Evolutionary conservation across 2,888 invertebrate species (phyloP).

Genomic region (Papilio gigon): DNA sequence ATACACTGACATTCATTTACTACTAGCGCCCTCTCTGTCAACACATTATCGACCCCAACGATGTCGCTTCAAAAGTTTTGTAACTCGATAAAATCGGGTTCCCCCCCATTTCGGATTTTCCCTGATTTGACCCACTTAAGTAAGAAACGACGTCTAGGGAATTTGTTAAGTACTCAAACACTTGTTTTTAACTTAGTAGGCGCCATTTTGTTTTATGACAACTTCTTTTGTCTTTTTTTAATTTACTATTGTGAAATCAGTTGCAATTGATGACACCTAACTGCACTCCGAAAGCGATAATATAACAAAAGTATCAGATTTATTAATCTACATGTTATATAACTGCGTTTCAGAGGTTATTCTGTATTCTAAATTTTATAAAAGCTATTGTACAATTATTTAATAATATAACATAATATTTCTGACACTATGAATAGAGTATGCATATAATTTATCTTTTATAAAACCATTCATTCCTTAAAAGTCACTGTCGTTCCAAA

Average conservation of each 20-base stretch:
- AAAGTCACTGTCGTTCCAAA: not conserved
- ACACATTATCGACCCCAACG: conserved; percentile 33
- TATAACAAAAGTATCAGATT: not conserved
- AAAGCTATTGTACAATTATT: too few species aligned
- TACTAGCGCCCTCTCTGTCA: conserved; percentile 13
- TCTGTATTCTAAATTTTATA: too few species aligned
- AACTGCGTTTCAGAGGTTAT: too few species aligned
- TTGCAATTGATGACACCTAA: not conserved
- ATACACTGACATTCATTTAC: not conserved
- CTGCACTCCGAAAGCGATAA: not conserved
- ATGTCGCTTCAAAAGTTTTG: conserved; percentile 43
- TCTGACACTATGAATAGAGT: not conserved
- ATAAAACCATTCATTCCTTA: not conserved
- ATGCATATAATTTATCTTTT: not conserved
- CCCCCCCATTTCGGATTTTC: conserved; percentile 43
- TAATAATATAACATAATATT: too few species aligned
- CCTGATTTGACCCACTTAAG: conserved; percentile 39
- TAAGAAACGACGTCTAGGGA: conserved; percentile 25
- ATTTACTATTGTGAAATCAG: not conserved
- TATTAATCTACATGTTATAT: too few species aligned
- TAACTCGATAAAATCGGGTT: conserved; percentile 46
- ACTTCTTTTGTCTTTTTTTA: conserved; percentile 1
- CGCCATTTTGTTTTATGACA: conserved; percentile 17
- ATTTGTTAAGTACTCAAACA: conserved; percentile 20
- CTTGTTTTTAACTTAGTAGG: conserved; percentile 26